Percentiles rank a stretch among this genome's conserved stretches.
These are phyloP conservation scores for Drosophila grimshawi DNA, from an alignment of 1,140 invertebrate species.

Conservation along the genomic window DNA sequence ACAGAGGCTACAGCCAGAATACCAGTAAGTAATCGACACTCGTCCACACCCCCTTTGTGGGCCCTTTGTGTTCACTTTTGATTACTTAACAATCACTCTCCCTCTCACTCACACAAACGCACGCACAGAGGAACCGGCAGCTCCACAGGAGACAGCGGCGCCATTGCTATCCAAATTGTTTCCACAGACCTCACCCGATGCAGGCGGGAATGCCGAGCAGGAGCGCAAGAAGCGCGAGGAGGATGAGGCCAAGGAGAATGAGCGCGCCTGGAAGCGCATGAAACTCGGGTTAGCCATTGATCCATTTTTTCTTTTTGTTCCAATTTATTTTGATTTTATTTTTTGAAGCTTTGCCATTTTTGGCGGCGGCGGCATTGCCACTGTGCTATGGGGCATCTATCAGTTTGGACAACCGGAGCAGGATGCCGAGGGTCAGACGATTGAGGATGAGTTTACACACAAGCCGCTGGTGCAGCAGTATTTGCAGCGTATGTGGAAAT, in stretches of 20 bases:
- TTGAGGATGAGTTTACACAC: constrained; percentile 93
- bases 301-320: constrained; percentile 23
- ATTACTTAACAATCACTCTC: constrained; percentile 9
- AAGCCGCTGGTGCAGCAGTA: constrained; percentile 90
- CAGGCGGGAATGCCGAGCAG: constrained; percentile 56
- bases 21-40: constrained; percentile 38
- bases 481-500: constrained; percentile 89
- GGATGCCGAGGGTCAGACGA: constrained; percentile 90
- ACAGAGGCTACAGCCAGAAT: constrained; percentile 30
- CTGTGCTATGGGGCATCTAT: constrained; percentile 86
- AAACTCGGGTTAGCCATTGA: constrained; percentile 85
- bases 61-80: neutral
- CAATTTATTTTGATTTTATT: neutral
- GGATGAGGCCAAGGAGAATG: constrained; percentile 85
- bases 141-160: neutral
- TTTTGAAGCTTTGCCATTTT: constrained; percentile 86
- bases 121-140: constrained; percentile 19
- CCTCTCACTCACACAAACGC: neutral
- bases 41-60: neutral
- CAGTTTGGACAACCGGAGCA: constrained; percentile 89
- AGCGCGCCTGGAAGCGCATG: constrained; percentile 87
- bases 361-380: constrained; percentile 84
- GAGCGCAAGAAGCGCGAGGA: constrained; percentile 78
- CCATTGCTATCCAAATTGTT: constrained; percentile 76
- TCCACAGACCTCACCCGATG: constrained; percentile 76